These are phyloP conservation scores for Cyanistes caeruleus DNA, from an alignment of 2,113 vertebrate genomes.

Conservation along the genomic window DNA sequence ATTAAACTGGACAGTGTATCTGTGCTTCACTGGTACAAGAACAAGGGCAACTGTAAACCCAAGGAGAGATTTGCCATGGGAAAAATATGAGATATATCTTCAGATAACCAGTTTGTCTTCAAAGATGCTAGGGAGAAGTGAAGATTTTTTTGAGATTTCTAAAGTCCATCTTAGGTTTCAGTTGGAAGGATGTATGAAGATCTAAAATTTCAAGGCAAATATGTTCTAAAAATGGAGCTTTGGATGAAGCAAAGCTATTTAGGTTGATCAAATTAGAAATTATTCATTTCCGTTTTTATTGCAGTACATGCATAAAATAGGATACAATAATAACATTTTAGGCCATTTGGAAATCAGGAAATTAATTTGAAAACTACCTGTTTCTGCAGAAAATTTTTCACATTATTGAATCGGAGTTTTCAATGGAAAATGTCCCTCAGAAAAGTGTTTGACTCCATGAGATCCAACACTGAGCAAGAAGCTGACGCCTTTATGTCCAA, in stretches of 20 bases:
- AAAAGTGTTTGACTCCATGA: not conserved
- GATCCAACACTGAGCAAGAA: not conserved
- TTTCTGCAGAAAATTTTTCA: not conserved
- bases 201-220: not conserved
- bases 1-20: not conserved
- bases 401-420: not conserved
- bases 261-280: not conserved
- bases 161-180: not conserved
- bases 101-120: not conserved
- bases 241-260: not conserved
- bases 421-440: not conserved
- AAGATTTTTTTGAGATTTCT: not conserved
- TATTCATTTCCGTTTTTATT: not conserved
- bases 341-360: not conserved
- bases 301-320: not conserved
- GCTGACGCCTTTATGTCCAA: not conserved
- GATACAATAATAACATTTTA: not conserved
- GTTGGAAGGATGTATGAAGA: not conserved
- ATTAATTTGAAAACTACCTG: not conserved
- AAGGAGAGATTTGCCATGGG: not conserved
- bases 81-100: not conserved
- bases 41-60: not conserved
- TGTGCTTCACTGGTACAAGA: not conserved
- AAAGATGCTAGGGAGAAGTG: fast-evolving
- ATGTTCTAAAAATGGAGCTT: not conserved